Evolutionary conservation across 2,797 vertebrate species (phyloP).

Genomic region (Phrynocephalus guinanensis): DNA sequence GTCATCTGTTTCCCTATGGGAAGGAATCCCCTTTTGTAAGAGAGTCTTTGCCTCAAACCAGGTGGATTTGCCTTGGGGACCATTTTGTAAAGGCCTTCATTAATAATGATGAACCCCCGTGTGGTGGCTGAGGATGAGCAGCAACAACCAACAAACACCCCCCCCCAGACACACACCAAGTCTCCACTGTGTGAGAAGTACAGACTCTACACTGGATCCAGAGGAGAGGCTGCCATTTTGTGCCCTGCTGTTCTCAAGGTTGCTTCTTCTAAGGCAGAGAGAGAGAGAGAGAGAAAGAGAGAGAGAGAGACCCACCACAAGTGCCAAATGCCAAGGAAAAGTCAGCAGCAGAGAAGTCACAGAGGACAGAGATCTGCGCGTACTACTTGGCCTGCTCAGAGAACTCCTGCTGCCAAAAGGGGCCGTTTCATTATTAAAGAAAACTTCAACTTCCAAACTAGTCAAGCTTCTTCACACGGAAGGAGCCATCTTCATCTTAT

Average conservation of each 20-base stretch:
- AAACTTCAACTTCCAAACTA: neutral
- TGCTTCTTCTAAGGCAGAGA: neutral
- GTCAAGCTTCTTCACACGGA: neutral
- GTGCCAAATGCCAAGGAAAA: neutral
- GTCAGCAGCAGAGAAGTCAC: neutral
- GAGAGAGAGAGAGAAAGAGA: neutral
- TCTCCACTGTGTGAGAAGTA: neutral
- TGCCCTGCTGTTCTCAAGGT: neutral
- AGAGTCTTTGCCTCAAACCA: neutral
- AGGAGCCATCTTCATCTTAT: neutral
- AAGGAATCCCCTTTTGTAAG: neutral
- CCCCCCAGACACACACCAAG: too few species aligned
- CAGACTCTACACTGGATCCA: neutral
- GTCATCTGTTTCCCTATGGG: accelerated
- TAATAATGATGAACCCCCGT: neutral
- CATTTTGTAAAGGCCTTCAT: neutral
- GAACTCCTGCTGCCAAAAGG: neutral
- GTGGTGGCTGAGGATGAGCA: neutral
- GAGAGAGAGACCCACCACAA: neutral
- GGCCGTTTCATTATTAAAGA: neutral
- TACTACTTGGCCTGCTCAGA: neutral
- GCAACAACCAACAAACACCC: neutral
- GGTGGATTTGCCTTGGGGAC: neutral
- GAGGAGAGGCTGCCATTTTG: neutral
- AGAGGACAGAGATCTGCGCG: neutral